Conservation (phyloP, 2,888 invertebrate species). For the Ditylenchus weischeri region DNA sequence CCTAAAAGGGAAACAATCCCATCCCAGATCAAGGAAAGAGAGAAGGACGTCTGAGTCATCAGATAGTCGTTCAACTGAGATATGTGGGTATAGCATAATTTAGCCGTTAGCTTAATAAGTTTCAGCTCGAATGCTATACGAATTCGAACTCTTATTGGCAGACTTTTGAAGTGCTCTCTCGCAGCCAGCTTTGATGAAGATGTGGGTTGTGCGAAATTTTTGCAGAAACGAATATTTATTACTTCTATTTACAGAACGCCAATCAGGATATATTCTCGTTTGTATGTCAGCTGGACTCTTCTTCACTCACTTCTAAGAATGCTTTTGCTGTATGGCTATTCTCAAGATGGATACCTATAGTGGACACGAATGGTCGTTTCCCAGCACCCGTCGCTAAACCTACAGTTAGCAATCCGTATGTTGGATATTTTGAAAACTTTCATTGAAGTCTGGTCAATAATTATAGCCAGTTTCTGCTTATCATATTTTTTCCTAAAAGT, state of each 20-base stretch:
- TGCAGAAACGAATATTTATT: not conserved
- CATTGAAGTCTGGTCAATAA: not conserved
- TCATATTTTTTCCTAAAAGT: not conserved
- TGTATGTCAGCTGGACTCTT: not conserved
- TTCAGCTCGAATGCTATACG: slow-evolving; percentile 29
- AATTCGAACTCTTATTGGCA: slow-evolving; percentile 23
- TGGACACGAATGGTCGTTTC: slow-evolving; percentile 36
- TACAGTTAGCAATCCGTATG: slow-evolving; percentile 48
- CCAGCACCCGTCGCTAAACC: slow-evolving; percentile 41
- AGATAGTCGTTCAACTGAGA: too few relatives aligned
- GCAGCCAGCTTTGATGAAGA: not conserved
- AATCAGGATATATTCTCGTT: not conserved
- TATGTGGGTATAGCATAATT: too few relatives aligned
- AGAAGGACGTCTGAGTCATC: too few relatives aligned
- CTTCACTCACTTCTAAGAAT: slow-evolving; percentile 10
- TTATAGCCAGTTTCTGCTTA: not conserved
- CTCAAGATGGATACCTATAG: slow-evolving; percentile 32
- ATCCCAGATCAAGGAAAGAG: too few relatives aligned
- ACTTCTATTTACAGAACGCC: not conserved
- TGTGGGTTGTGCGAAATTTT: not conserved
- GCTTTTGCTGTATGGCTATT: slow-evolving; percentile 33
- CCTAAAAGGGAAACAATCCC: too few relatives aligned
- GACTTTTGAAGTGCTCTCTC: slow-evolving; percentile 23
- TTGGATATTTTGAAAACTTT: not conserved
- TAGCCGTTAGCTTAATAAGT: too few relatives aligned